Evolutionary conservation across 64 coral and sea anemone species (phyloP).

Genomic region (Hydrozoanthus tunicans): DNA sequence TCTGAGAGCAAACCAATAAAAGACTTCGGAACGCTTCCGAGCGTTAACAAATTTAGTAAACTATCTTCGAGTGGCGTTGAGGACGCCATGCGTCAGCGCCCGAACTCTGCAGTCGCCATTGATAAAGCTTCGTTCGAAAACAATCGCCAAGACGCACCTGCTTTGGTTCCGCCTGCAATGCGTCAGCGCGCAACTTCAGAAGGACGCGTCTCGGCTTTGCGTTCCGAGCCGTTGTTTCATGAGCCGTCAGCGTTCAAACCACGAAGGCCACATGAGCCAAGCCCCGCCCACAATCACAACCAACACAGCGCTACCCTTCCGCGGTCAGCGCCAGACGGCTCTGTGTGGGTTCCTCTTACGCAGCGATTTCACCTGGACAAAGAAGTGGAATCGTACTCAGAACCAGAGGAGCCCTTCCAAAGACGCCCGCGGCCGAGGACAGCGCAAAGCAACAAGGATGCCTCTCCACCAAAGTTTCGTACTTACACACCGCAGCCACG

Average conservation of each 20-base stretch:
- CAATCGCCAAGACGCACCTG: not conserved
- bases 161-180: slow-evolving; percentile 34
- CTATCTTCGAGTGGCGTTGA: not conserved
- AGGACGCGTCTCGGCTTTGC: slow-evolving; percentile 33
- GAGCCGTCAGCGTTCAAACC: slow-evolving; percentile 52
- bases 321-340: slow-evolving; percentile 28
- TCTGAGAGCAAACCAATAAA: not conserved
- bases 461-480: slow-evolving; percentile 23
- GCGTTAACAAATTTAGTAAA: not conserved
- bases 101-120: slow-evolving; percentile 1
- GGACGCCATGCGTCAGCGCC: not conserved
- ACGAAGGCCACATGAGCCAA: slow-evolving; percentile 24
- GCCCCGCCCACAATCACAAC: not conserved
- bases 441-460: slow-evolving; percentile 5
- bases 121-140: not conserved
- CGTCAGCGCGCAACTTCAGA: slow-evolving; percentile 53
- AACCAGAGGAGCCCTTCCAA: slow-evolving; percentile 50
- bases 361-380: slow-evolving; percentile 50
- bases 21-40: not conserved
- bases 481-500: slow-evolving; percentile 39
- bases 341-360: slow-evolving; percentile 36
- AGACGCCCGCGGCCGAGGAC: slow-evolving; percentile 14
- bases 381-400: slow-evolving; percentile 7
- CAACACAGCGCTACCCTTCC: not conserved
- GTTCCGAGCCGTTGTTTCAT: slow-evolving; percentile 32